phyloP scores from a whole-genome alignment of 2,888 invertebrate genomes.

The Plusia festucae region DNA sequence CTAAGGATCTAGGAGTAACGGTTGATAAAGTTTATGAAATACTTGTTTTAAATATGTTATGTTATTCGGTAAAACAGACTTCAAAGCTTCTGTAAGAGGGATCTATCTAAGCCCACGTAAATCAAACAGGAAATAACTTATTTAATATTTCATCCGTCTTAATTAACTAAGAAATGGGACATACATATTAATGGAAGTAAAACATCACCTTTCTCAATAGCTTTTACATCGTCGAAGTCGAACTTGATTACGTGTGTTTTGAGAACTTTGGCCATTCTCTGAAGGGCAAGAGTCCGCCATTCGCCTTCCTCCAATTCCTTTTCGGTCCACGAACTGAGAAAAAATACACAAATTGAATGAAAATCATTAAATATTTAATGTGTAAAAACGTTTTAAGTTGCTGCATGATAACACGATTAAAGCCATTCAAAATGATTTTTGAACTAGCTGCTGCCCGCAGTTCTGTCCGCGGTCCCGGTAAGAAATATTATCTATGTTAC shows the following conservation, averaged over 20 bases:
- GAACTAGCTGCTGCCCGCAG: too few species aligned
- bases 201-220: constrained; percentile 77
- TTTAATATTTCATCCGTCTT: constrained; percentile 5
- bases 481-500: too few species aligned
- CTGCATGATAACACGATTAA: too few species aligned
- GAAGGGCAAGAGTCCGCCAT: constrained; percentile 90
- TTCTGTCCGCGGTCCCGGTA: too few species aligned
- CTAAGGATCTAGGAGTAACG: not conserved
- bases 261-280: constrained; percentile 89
- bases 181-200: constrained; percentile 12
- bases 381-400: not conserved
- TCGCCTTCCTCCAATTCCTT: constrained; percentile 82
- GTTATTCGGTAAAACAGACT: not conserved
- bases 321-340: constrained; percentile 78
- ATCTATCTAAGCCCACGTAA: not conserved
- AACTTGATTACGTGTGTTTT: constrained; percentile 92
- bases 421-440: too few species aligned
- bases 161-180: constrained; percentile 9
- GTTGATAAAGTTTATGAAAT: not conserved
- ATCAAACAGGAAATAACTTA: not conserved
- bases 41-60: not conserved
- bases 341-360: constrained; percentile 14
- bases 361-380: not conserved
- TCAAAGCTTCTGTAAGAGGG: not conserved
- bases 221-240: constrained; percentile 83